These are phyloP conservation scores for Chionomys nivalis DNA, from an alignment of 2,113 vertebrate genomes.

Conservation along the genomic window DNA sequence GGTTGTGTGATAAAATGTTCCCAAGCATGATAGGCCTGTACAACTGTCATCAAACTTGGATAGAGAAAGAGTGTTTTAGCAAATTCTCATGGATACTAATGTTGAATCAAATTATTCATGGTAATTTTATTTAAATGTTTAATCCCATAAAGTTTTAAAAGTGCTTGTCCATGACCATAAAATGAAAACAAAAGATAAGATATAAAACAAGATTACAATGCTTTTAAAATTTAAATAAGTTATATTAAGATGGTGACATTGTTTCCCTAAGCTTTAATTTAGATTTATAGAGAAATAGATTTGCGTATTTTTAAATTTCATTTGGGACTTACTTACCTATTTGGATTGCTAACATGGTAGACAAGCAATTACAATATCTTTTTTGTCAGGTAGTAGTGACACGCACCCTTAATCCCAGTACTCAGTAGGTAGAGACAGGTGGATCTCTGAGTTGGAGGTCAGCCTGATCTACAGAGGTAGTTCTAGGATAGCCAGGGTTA, in stretches of 20 bases:
- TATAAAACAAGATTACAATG: slow-evolving; percentile 42
- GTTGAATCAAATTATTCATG: slow-evolving; percentile 36
- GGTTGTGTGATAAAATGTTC: slow-evolving; percentile 29
- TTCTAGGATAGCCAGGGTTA: not conserved
- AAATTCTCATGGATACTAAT: slow-evolving; percentile 9
- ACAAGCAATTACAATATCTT: not conserved
- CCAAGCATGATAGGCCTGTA: not conserved
- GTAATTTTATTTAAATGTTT: slow-evolving; percentile 54
- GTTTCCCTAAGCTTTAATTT: slow-evolving; percentile 59
- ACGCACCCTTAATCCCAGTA: not conserved
- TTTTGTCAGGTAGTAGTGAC: not conserved
- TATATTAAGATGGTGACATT: not conserved
- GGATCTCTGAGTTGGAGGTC: no score
- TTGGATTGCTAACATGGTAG: not conserved
- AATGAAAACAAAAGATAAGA: slow-evolving; percentile 36
- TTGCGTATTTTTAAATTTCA: not conserved
- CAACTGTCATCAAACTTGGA: slow-evolving; percentile 27
- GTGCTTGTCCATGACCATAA: slow-evolving; percentile 12
- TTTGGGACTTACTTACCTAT: not conserved
- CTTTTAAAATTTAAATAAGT: slow-evolving; percentile 61
- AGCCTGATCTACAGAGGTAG: not conserved
- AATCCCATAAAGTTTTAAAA: slow-evolving; percentile 24
- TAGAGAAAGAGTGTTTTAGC: slow-evolving; percentile 35
- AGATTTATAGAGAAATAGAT: not conserved
- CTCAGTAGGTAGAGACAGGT: not conserved